Evolutionary conservation across 2,797 vertebrate species (phyloP).

Genomic region (Naso thynnoides): DNA sequence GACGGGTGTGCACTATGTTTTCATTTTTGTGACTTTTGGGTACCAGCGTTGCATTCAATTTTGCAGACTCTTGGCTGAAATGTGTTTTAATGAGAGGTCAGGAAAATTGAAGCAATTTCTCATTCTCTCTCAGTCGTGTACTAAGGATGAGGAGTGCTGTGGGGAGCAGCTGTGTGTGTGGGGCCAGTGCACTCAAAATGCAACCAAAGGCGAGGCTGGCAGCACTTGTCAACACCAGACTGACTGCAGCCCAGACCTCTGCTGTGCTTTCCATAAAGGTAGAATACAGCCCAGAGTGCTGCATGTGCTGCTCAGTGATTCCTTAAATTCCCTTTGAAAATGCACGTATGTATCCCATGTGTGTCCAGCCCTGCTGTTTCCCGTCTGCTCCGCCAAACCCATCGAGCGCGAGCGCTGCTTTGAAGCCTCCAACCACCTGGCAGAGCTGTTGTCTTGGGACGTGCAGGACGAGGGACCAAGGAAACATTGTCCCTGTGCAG

Average conservation of each 20-base stretch:
- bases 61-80: background rate
- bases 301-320: background rate
- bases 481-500: conserved; percentile 91
- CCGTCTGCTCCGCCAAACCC: conserved; percentile 91
- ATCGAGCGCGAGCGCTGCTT: conserved; percentile 90
- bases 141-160: conserved; percentile 91
- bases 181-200: conserved; percentile 88
- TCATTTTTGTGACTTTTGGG: background rate
- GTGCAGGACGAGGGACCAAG: conserved; percentile 84
- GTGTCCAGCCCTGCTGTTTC: conserved; percentile 88
- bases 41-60: background rate
- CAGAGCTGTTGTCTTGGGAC: conserved; percentile 91
- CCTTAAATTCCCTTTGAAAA: background rate
- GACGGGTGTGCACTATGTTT: background rate
- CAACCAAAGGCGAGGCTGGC: conserved; percentile 88
- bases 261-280: conserved; percentile 95
- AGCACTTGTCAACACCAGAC: conserved; percentile 92
- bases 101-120: background rate
- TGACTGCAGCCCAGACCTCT: conserved; percentile 89
- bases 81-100: background rate
- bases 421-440: conserved; percentile 86
- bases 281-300: conserved; percentile 8
- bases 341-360: background rate
- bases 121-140: conserved; percentile 83
- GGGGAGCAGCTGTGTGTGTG: conserved; percentile 90